Evolutionary conservation across 1,140 invertebrate species (phyloP).

Genomic region (Sitophilus oryzae): DNA sequence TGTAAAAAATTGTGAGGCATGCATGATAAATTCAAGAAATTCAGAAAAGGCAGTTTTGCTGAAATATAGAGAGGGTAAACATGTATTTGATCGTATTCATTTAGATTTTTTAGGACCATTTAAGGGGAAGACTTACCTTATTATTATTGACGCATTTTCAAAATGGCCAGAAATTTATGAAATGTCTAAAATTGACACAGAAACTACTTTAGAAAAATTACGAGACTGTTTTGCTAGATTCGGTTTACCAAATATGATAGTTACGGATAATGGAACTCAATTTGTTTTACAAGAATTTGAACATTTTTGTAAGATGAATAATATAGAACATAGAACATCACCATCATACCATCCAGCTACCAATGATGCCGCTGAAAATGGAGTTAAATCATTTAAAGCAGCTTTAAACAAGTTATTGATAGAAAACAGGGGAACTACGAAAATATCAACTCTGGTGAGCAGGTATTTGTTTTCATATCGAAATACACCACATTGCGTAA

Average conservation of each 20-base stretch:
- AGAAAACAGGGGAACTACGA: too few relatives aligned
- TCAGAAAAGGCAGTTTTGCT: constrained; percentile 31
- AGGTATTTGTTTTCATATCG: too few relatives aligned
- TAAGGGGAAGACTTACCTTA: constrained; percentile 23
- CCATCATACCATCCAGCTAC: constrained; percentile 24
- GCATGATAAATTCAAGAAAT: constrained; percentile 17
- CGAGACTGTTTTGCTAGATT: constrained; percentile 20
- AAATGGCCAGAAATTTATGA: constrained; percentile 36
- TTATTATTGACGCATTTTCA: constrained; percentile 31
- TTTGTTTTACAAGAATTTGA: constrained; percentile 16
- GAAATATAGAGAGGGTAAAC: neutral
- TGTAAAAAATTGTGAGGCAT: constrained; percentile 24
- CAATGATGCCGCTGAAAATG: constrained; percentile 22
- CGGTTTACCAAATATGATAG: constrained; percentile 27
- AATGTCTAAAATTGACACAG: constrained; percentile 15
- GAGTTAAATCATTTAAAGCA: too few relatives aligned
- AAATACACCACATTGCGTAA: too few relatives aligned
- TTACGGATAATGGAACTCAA: constrained; percentile 29
- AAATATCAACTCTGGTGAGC: too few relatives aligned
- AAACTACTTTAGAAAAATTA: constrained; percentile 19
- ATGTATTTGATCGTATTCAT: constrained; percentile 27
- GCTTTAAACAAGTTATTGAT: too few relatives aligned
- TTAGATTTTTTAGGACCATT: constrained; percentile 35
- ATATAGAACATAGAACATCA: constrained; percentile 25
- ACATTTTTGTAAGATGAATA: constrained; percentile 21